Evolutionary conservation across 2,888 invertebrate species (phyloP), one percentile per base, ranked within the genome.

Genomic region (Luperina nickerlii): DNA sequence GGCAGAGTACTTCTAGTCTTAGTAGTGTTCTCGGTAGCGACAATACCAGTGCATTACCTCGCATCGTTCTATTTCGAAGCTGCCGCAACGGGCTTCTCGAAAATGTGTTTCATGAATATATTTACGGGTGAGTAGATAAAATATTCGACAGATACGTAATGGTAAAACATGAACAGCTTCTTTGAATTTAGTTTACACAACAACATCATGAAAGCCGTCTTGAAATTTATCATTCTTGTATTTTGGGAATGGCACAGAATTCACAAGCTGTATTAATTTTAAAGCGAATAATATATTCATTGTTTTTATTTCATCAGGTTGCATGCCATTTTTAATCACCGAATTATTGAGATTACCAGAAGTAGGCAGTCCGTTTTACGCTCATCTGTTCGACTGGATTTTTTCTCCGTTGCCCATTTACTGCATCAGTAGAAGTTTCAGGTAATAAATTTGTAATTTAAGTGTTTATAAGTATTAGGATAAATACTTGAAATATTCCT

Each of bases 81-180:
- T 1, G 98, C 98, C 0, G 97, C 98, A 0, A 97, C 98, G 0
- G 98, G 98, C 1, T 98, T 98, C 93, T 98, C 98, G 0, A 97
- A 98, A 91, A 97, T 98, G 95, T 98, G 98, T 38, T 97, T 98
- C 86, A 96, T 98, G 74, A 98, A 98, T 91, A 97, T 98, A 81
- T 97, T 98, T 83, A 92, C 94, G 74, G 96, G 96, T 95, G 89
- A 92, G 90, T 84, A 48, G 27, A 60, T 54, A 9, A 60, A 32
- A 57, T 27, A 69, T 70, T 67, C 11, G 1, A 62, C 4, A 68
- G 15, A 73, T 45, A 48, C 11, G 57, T 67, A 78, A 63, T 24
- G 18, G 62, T 76, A 67, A 65, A 65, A 79, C 79, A 69, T 76
- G 73, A 86, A 72, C 42, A 78, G 76, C 82, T 75, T 57, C 81